phyloP scores from a whole-genome alignment of 2,888 invertebrate genomes.

The Hyalella azteca region DNA sequence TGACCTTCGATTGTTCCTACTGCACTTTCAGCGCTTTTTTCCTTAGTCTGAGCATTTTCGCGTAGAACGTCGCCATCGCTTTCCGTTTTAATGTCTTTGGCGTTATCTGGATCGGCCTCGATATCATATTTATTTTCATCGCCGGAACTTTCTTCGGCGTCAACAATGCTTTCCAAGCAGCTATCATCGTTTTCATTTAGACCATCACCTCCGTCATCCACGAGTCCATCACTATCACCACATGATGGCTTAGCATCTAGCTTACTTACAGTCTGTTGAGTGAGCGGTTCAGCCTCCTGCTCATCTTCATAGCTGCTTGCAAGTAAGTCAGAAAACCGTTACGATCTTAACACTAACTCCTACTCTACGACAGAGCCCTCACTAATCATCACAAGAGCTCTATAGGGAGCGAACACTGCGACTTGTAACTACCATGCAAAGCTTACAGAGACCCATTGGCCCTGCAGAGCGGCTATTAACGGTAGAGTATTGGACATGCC shows the following conservation, averaged over 20 bases:
- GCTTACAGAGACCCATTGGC: too few relatives aligned
- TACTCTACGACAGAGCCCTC: not conserved
- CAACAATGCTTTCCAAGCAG: not conserved
- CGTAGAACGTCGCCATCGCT: not conserved
- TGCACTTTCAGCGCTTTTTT: not conserved
- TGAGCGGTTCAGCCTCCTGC: constrained; percentile 41
- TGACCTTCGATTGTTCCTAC: constrained; percentile 12
- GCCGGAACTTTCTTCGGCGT: not conserved
- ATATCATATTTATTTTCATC: not conserved
- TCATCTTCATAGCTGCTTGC: constrained; percentile 57
- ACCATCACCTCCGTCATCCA: not conserved
- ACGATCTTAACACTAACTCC: constrained; percentile 25
- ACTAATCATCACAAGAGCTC: not conserved
- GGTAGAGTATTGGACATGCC: too few relatives aligned
- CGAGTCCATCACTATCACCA: not conserved
- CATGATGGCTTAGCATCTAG: constrained; percentile 1
- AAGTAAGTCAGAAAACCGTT: constrained; percentile 40
- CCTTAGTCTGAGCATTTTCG: not conserved
- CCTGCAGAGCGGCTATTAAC: too few relatives aligned
- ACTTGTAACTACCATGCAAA: too few relatives aligned
- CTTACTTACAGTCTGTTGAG: constrained; percentile 9
- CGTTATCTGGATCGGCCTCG: not conserved
- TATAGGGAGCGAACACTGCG: too few relatives aligned
- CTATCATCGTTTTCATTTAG: not conserved
- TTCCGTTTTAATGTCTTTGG: not conserved